These are phyloP conservation scores for Erinaceus europaeus DNA, from an alignment of 2,113 vertebrate species.

Conservation along the genomic window DNA sequence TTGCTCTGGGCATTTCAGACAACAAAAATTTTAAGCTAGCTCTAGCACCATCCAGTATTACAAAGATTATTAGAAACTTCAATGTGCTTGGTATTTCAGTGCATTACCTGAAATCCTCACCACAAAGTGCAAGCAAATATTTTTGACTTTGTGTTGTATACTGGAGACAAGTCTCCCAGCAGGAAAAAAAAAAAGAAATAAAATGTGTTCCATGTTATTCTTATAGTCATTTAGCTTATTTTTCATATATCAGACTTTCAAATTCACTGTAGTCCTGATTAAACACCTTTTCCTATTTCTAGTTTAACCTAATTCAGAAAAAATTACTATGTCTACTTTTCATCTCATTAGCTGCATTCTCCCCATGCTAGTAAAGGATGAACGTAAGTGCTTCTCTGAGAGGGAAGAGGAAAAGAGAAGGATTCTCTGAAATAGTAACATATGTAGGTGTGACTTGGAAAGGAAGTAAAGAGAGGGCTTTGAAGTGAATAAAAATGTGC, in stretches of 20 bases:
- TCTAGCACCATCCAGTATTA: neutral
- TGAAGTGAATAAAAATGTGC: too few species aligned
- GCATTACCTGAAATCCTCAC: neutral
- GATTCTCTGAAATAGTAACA: too few species aligned
- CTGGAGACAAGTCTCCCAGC: too few species aligned
- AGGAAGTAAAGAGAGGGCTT: too few species aligned
- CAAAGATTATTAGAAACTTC: too few species aligned
- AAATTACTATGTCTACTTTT: neutral
- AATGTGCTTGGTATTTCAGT: neutral
- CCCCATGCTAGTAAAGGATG: conserved; percentile 17
- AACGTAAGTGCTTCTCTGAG: too few species aligned
- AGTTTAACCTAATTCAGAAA: neutral
- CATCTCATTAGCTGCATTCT: conserved; percentile 16
- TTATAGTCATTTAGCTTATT: neutral
- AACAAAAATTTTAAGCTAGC: neutral
- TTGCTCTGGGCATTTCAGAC: neutral
- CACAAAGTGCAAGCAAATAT: neutral
- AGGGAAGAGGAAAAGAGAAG: too few species aligned
- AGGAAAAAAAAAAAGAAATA: too few species aligned
- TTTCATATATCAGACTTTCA: neutral
- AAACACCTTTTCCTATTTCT: neutral
- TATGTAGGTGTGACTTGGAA: too few species aligned
- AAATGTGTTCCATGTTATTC: neutral
- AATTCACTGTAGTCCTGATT: neutral
- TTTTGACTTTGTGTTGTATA: neutral